These are phyloP conservation scores for Australoheros facetus DNA, from an alignment of 2,797 vertebrate species.

Conservation along the genomic window DNA sequence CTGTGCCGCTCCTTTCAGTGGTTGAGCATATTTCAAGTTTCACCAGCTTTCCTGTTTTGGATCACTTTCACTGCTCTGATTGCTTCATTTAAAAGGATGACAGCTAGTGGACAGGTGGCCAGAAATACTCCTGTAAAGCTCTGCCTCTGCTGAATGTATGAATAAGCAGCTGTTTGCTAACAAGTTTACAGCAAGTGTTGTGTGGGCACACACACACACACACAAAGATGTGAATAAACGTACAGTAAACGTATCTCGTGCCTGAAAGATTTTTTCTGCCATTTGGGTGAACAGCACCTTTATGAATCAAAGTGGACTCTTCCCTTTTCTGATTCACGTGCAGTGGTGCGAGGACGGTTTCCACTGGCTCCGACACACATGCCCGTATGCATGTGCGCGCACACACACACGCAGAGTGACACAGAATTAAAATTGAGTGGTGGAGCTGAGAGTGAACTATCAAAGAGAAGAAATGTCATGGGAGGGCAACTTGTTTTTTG, in stretches of 20 bases:
- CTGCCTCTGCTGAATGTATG: not conserved
- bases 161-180: slow-evolving; percentile 9
- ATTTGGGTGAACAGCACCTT: slow-evolving; percentile 14
- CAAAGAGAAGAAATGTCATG: slow-evolving; percentile 65
- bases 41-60: not conserved
- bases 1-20: not conserved
- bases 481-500: slow-evolving; percentile 65
- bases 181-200: not conserved
- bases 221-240: too few species aligned
- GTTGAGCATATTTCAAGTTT: not conserved
- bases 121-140: not conserved
- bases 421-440: slow-evolving; percentile 60
- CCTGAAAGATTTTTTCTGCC: not conserved
- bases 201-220: too few species aligned
- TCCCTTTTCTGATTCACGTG: slow-evolving; percentile 26
- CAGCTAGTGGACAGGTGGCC: not conserved
- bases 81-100: not conserved
- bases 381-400: not conserved
- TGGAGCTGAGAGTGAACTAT: slow-evolving; percentile 62
- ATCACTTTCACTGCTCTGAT: not conserved
- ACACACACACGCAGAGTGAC: slow-evolving; percentile 20
- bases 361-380: slow-evolving; percentile 31
- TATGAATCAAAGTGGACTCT: slow-evolving; percentile 29
- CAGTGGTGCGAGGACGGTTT: slow-evolving; percentile 47
- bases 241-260: not conserved